Conservation (phyloP, 1,140 invertebrate species). For the Hermetia illucens region DNA sequence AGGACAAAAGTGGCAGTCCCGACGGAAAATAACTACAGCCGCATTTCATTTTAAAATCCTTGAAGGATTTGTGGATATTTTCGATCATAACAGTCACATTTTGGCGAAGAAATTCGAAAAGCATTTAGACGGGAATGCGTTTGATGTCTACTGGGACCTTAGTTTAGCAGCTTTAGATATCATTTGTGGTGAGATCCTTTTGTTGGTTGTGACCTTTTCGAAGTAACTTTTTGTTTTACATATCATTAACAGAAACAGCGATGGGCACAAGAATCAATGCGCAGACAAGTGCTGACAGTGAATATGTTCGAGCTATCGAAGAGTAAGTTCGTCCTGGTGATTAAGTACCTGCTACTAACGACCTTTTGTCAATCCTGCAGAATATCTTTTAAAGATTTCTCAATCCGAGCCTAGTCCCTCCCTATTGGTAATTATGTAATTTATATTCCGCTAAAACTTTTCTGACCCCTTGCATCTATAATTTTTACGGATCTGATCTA, state of each 20-base stretch:
- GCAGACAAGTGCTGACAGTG: constrained; percentile 45
- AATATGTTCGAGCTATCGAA: constrained; percentile 52
- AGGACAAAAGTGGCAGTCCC: background rate
- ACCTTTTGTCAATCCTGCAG: too few relatives aligned
- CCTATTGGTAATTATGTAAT: too few relatives aligned
- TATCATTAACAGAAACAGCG: constrained; percentile 46
- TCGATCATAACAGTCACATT: constrained; percentile 51
- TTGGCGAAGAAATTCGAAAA: constrained; percentile 35
- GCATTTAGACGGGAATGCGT: constrained; percentile 26
- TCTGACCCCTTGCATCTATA: too few relatives aligned
- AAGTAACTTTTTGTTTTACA: constrained; percentile 54
- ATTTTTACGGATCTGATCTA: too few relatives aligned
- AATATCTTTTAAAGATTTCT: too few relatives aligned
- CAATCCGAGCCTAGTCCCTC: too few relatives aligned
- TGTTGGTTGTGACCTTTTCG: constrained; percentile 35
- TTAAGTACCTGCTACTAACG: too few relatives aligned
- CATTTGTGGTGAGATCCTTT: constrained; percentile 3
- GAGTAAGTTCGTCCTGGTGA: too few relatives aligned
- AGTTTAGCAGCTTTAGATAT: constrained; percentile 1
- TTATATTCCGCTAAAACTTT: too few relatives aligned
- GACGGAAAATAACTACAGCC: constrained; percentile 40
- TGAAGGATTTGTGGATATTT: constrained; percentile 54
- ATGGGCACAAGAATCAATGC: constrained; percentile 61
- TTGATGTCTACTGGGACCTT: constrained; percentile 7
- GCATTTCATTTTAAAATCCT: constrained; percentile 65